Base-by-base conservation (phyloP, 2,888 invertebrate species). In the Dione vanillae region DNA sequence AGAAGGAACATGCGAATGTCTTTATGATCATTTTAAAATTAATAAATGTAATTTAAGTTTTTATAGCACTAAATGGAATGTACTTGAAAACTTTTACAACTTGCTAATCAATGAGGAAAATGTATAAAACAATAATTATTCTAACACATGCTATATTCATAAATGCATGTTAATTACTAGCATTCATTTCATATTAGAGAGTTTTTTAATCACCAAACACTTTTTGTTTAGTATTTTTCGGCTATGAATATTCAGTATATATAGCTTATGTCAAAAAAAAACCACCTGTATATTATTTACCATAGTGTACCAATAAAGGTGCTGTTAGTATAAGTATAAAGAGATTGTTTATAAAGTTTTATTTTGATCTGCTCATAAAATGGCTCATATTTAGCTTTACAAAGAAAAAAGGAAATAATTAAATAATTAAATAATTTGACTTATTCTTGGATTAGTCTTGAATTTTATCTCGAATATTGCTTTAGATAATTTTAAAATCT, bases 141-240 rank as follows among this genome's bases (percentile, higher is more conserved):
- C 16, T n/a, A 56, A 37, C n/a, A 12, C 11, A 37, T 56, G 56
- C 7, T 16, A 37, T 16, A 35, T 14, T n/a, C 9, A n/a, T 16
- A 40, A 54, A 10, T 35, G 35, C 54, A 16, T 54, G 54, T 5
- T 11, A 37, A 54, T 54, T 35, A 35, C 35, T 27, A 5, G 6
- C 27, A 20, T 51, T 20, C 11, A 12, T 19, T 14, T 41, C 12
- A 41, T 20, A 35, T 67, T 45, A 51, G 62, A 41, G 43, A 70
- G 68, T 62, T 54, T 43, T 52, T 72, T 49, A 51, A 62, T 45
- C 47, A 76, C 69, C 75, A 76, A 70, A 73, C 73, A 66, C 70
- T 72, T 74, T 69, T 66, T 67, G 65, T 66, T 67, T 69, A 54
- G 20, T 47, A 35, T 20, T 43, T 64, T 14, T 45, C 65, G 68